Evolutionary conservation across 1,140 invertebrate genomes (phyloP).

Genomic region (Drosophila erecta): DNA sequence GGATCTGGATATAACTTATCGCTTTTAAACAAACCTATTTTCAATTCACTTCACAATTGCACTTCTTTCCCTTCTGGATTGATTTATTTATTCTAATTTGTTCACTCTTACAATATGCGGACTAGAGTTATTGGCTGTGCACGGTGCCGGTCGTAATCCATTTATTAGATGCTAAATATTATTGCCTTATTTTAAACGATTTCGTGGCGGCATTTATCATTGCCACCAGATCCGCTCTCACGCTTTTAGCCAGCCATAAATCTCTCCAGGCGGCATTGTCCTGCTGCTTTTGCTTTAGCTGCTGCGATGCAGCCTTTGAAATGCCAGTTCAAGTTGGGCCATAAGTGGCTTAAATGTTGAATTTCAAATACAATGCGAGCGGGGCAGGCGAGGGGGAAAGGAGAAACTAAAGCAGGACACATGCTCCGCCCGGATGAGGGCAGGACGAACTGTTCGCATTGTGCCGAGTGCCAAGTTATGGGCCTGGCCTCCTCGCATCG

Average conservation of each 20-base stretch:
- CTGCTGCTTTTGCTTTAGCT: constrained; percentile 43
- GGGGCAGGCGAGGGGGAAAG: constrained; percentile 28
- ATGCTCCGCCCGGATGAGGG: constrained; percentile 37
- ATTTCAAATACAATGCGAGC: constrained; percentile 75
- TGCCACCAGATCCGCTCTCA: constrained; percentile 44
- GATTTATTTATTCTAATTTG: too few species aligned
- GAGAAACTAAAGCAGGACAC: constrained; percentile 41
- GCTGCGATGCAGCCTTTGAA: constrained; percentile 69
- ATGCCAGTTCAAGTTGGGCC: constrained; percentile 77
- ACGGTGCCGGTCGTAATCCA: constrained; percentile 24
- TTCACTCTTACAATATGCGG: background rate
- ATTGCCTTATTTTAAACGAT: constrained; percentile 70
- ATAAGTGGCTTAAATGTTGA: constrained; percentile 82
- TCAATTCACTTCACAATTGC: background rate
- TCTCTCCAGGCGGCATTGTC: constrained; percentile 72
- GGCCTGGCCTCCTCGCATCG: constrained; percentile 53
- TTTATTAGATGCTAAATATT: constrained; percentile 66
- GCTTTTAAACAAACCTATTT: background rate
- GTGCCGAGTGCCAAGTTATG: constrained; percentile 70
- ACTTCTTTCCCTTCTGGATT: background rate
- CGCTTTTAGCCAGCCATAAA: constrained; percentile 67
- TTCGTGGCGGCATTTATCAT: constrained; percentile 55
- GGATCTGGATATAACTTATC: background rate
- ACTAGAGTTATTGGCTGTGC: background rate
- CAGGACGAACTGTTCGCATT: constrained; percentile 63